Conservation (phyloP, 2,888 invertebrate species). For the Hypomecis atomaria region DNA sequence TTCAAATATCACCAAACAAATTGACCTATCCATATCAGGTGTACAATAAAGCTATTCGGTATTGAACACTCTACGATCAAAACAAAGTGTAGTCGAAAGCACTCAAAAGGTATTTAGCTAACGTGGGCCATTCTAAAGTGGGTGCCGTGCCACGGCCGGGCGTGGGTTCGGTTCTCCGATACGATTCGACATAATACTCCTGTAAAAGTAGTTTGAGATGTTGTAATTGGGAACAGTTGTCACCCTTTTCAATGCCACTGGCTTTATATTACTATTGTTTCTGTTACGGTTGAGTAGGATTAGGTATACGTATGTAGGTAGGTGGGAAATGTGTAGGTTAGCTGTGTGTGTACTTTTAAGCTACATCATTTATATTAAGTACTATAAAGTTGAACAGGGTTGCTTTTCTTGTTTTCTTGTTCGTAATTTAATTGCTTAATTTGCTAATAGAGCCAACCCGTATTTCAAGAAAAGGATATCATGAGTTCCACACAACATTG, state of each 20-base stretch:
- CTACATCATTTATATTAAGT: no score
- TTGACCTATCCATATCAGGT: no score
- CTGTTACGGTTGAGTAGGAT: not conserved
- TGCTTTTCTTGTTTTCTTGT: no score
- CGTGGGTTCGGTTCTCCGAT: slow-evolving; percentile 58
- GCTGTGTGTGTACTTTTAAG: no score
- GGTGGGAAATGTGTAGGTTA: not conserved
- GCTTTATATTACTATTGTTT: not conserved
- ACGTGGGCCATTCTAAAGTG: slow-evolving; percentile 25
- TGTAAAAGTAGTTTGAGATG: slow-evolving; percentile 30
- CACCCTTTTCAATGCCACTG: slow-evolving; percentile 25
- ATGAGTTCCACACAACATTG: no score
- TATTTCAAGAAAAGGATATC: no score
- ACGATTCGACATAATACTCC: slow-evolving; percentile 32
- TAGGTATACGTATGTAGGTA: not conserved
- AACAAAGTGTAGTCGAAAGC: not conserved
- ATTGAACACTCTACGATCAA: no score
- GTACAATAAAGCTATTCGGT: no score
- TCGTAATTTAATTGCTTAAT: no score
- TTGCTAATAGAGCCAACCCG: no score
- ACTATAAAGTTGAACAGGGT: no score
- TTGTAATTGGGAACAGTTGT: slow-evolving; percentile 24
- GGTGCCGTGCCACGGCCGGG: slow-evolving; percentile 58
- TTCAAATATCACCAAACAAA: no score
- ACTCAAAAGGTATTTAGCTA: slow-evolving; percentile 37